These are phyloP conservation scores for Exocentrus adspersus DNA, from an alignment of 2,888 invertebrate genomes.

Conservation along the genomic window DNA sequence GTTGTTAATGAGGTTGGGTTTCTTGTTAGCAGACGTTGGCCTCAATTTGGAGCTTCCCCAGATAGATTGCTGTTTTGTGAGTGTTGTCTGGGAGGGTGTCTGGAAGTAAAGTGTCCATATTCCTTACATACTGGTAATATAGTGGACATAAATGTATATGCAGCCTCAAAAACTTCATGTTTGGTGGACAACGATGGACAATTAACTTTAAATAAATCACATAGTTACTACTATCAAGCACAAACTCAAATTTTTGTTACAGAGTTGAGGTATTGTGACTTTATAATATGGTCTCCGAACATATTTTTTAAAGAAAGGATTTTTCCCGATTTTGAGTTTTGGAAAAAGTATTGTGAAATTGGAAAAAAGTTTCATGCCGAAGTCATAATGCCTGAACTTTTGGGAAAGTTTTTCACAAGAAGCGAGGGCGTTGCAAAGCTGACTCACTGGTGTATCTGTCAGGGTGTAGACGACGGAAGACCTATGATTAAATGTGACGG, in stretches of 20 bases:
- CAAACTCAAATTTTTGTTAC: constrained; percentile 30
- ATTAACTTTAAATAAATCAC: neutral
- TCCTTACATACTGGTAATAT: neutral
- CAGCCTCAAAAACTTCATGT: constrained; percentile 13
- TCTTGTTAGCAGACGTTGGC: constrained; percentile 21
- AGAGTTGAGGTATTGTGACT: constrained; percentile 18
- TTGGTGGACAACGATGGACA: constrained; percentile 12
- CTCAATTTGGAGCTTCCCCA: constrained; percentile 37
- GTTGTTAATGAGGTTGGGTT: constrained; percentile 31
- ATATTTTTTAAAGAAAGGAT: constrained; percentile 16
- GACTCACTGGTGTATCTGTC: neutral
- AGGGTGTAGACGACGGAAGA: constrained; percentile 36
- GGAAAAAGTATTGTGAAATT: constrained; percentile 16
- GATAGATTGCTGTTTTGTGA: constrained; percentile 35
- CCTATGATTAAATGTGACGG: constrained; percentile 86
- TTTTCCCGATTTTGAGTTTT: constrained; percentile 20
- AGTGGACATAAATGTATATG: constrained; percentile 11
- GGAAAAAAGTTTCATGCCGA: neutral
- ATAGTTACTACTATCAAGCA: constrained; percentile 29
- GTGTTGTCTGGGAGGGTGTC: constrained; percentile 26
- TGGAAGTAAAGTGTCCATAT: constrained; percentile 35
- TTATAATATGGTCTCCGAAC: constrained; percentile 30
- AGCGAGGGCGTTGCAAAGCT: neutral
- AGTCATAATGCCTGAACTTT: neutral
- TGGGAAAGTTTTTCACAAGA: constrained; percentile 11